phyloP scores from a whole-genome alignment of 2,888 invertebrate species.

The Pedicia rivosa region DNA sequence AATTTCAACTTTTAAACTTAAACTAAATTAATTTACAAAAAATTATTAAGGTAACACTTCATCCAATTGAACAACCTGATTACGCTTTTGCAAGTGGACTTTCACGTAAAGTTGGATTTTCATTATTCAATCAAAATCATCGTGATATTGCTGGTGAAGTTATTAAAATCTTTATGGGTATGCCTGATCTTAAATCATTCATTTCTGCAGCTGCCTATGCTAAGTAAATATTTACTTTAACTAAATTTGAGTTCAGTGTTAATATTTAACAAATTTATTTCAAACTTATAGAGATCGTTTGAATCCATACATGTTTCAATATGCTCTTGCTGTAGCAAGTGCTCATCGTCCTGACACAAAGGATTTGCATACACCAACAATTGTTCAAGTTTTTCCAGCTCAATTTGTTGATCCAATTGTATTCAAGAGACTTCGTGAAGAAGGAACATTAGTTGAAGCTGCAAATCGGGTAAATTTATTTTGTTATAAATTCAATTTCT shows the following conservation, averaged over 20 bases:
- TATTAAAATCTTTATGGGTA: background rate
- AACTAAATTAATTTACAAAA: background rate
- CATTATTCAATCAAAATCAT: background rate
- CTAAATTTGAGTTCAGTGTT: background rate
- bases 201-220: background rate
- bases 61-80: background rate
- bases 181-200: background rate
- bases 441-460: slow-evolving; percentile 37
- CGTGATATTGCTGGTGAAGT: background rate
- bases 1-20: background rate
- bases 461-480: too few relatives aligned
- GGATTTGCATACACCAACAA: slow-evolving; percentile 47
- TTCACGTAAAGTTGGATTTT: background rate
- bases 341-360: slow-evolving; percentile 39
- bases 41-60: background rate
- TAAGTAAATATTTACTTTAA: background rate
- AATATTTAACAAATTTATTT: background rate
- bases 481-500: too few relatives aligned
- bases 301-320: slow-evolving; percentile 2
- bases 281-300: background rate
- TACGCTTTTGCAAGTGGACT: background rate
- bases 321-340: background rate
- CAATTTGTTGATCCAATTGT: slow-evolving; percentile 55
- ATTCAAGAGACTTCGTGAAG: slow-evolving; percentile 45
- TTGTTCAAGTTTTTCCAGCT: slow-evolving; percentile 57